Base-by-base conservation (phyloP, 92 coral and sea anemone genomes). In the Paragorgia papillata region DNA sequence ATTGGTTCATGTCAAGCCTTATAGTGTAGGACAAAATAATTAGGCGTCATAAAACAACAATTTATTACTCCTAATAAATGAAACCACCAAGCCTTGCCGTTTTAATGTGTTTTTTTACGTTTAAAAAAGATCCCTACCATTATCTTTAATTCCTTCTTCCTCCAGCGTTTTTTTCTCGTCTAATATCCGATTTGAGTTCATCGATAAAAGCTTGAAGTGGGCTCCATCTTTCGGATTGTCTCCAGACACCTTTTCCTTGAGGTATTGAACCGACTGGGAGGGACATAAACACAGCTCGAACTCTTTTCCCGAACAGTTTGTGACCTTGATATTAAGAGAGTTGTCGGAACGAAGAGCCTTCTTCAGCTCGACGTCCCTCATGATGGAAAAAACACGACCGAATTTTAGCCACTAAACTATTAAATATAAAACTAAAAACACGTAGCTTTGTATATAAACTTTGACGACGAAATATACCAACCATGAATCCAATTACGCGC, bases 351-450 rank as follows among this genome's bases (percentile, higher is more conserved):
- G 82, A 33, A 91, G 87, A 34, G 97, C 86, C 75, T 89, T 90
- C 87, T 93, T 96, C 32, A 94, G 92, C 87, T 91, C 98, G 62
- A 94, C 84, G 80, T 94, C 98, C 87, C 98, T 94, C 98, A 94
- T 94, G 80, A 75, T 90, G 43, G 18, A 63, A 40, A 24, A n/a
- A 53, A 63, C 9, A 67, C 46, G 43, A 37, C 43, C 5, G 43
- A 37, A 12, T 4, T 37, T n/a, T n/a, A n/a, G 43, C 43, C 6
- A 37, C 53, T 2, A 15, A 15, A 46, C 53, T 2, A 15, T 6
- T 4, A 37, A 4, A 10, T 10, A 37, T 4, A 37, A 10, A 37
- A 37, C 43, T 10, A 37, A 37, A 46, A 46, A 46, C n/a, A 46
- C 53, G 53, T 46, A 46, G 7, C 53, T 46, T 15, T 2, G 53